These are phyloP conservation scores for Atherinomorus stipes DNA, from an alignment of 2,113 vertebrate species.

Conservation along the genomic window DNA sequence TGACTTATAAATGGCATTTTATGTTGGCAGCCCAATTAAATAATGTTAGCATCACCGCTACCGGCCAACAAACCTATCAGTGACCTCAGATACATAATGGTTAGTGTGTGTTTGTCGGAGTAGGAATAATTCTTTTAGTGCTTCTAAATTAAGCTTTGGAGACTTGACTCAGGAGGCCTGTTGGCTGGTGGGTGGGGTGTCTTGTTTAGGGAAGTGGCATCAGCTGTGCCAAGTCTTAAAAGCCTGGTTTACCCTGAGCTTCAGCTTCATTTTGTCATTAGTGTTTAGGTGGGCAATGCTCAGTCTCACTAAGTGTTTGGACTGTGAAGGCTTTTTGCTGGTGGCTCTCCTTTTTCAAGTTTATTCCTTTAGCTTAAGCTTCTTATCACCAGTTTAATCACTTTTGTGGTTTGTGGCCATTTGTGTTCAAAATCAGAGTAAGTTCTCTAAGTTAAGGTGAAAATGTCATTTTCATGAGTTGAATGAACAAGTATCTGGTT, in stretches of 20 bases:
- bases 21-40: background rate
- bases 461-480: background rate
- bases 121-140: background rate
- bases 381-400: background rate
- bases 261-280: background rate
- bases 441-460: background rate
- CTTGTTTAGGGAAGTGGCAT: constrained; percentile 33
- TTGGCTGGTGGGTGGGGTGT: constrained; percentile 24
- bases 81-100: background rate
- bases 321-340: background rate
- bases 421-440: background rate
- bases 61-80: background rate
- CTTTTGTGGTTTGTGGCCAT: background rate
- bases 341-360: background rate
- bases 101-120: background rate
- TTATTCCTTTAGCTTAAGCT: background rate
- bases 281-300: background rate
- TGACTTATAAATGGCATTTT: background rate
- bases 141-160: background rate
- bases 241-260: constrained; percentile 5
- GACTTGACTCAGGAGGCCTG: background rate
- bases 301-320: background rate
- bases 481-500: background rate
- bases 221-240: constrained; percentile 51
- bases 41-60: background rate